phyloP scores from a whole-genome alignment of 2,797 vertebrate genomes.

The Echeneis naucrates region DNA sequence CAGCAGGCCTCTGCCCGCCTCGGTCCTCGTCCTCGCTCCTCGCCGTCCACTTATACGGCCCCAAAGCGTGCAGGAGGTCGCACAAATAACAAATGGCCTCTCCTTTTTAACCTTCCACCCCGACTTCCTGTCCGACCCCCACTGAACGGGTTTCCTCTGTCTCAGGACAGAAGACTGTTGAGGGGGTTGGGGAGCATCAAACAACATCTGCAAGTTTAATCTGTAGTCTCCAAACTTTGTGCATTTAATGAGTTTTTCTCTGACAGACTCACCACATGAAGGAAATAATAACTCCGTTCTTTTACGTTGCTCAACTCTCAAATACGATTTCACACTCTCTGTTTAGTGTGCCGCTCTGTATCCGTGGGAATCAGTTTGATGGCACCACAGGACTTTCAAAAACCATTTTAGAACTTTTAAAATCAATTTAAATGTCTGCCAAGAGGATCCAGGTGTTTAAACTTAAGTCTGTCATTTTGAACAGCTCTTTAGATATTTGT shows the following conservation, averaged over 20 bases:
- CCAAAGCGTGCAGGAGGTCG: conserved; percentile 35
- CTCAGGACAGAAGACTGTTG: conserved; percentile 3
- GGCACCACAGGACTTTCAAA: not conserved
- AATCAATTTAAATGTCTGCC: conserved; percentile 11
- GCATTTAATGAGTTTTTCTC: not conserved
- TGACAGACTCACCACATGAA: not conserved
- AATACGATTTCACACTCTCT: conserved; percentile 1
- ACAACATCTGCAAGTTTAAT: conserved; percentile 9
- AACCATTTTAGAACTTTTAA: conserved; percentile 15
- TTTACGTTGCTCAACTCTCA: conserved; percentile 4
- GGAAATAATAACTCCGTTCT: not conserved
- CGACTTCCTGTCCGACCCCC: conserved; percentile 66
- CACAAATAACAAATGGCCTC: conserved; percentile 54
- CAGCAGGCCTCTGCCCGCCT: conserved; percentile 17
- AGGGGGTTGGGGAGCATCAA: conserved; percentile 25
- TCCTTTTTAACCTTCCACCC: conserved; percentile 67
- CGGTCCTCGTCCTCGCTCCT: conserved; percentile 11
- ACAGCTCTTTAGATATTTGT: not conserved
- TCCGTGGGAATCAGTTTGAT: not conserved
- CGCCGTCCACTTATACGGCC: conserved; percentile 41
- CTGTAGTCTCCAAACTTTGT: not conserved
- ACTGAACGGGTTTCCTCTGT: conserved; percentile 28
- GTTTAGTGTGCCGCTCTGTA: not conserved
- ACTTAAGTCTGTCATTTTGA: not conserved
- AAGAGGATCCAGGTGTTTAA: not conserved